Evolutionary conservation across 2,113 vertebrate species (phyloP).

Genomic region (Pica pica): DNA sequence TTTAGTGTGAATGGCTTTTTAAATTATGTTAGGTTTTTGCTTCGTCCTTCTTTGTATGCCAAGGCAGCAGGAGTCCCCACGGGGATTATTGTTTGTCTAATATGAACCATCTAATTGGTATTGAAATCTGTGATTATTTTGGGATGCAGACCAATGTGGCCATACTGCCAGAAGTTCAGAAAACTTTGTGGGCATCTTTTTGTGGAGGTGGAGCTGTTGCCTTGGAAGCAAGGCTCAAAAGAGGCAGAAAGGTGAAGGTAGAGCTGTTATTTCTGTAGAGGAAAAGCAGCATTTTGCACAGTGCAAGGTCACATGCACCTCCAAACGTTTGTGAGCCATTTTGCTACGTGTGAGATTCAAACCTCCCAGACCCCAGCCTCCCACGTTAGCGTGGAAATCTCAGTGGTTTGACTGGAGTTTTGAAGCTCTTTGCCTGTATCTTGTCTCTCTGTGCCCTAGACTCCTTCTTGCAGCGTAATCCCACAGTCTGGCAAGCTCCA

Average conservation of each 20-base stretch:
- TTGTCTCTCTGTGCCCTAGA: background rate
- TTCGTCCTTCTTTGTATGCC: background rate
- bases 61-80: background rate
- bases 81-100: background rate
- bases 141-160: background rate
- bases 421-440: background rate
- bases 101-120: background rate
- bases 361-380: background rate
- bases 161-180: background rate
- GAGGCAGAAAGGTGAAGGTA: background rate
- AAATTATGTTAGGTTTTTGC: background rate
- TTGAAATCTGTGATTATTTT: background rate
- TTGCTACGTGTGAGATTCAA: rapidly evolving
- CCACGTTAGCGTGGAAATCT: background rate
- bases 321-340: rapidly evolving
- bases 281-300: background rate
- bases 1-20: background rate
- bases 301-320: rapidly evolving
- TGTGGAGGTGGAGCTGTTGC: background rate
- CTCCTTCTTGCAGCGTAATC: background rate
- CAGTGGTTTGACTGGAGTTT: background rate
- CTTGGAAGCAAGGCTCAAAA: background rate
- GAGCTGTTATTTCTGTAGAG: background rate
- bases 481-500: slow-evolving; percentile 43
- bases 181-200: background rate